phyloP scores from a whole-genome alignment of 2,113 vertebrate species.

The Cyphomyrus plagiostoma region DNA sequence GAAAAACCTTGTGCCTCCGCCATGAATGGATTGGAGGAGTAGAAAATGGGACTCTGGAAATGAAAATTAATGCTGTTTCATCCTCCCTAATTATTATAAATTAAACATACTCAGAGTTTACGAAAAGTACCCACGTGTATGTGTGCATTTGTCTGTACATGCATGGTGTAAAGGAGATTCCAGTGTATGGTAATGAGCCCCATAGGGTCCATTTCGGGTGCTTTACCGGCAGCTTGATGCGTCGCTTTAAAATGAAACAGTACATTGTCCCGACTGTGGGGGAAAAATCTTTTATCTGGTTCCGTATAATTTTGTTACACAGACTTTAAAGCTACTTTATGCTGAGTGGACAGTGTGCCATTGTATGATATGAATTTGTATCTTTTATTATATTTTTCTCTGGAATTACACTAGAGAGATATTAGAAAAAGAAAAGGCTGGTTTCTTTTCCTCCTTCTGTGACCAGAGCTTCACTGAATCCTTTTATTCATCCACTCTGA shows the following conservation, averaged over 20 bases:
- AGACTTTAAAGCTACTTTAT: neutral
- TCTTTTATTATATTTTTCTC: neutral
- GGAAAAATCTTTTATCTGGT: neutral
- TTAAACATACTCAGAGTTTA: neutral
- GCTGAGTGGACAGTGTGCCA: neutral
- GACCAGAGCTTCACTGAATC: neutral
- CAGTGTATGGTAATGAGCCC: neutral
- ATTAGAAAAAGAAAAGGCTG: neutral
- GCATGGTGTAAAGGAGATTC: neutral
- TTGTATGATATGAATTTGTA: neutral
- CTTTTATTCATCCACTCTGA: neutral
- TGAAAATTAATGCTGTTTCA: slow-evolving; percentile 10
- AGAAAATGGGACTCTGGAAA: neutral
- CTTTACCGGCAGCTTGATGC: neutral
- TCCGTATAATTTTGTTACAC: neutral
- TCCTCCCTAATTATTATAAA: slow-evolving; percentile 1
- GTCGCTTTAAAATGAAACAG: neutral
- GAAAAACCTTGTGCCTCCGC: neutral
- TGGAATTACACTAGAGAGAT: neutral
- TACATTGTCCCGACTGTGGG: neutral
- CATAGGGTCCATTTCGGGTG: neutral
- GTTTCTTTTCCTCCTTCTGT: neutral
- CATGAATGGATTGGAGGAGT: neutral
- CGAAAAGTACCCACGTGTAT: neutral
- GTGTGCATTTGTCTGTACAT: neutral